A percentile compares a stretch with the other conserved stretches of the same genome.
Evolutionary conservation across 2,113 vertebrate genomes (phyloP).

Genomic region (Chauna torquata): DNA sequence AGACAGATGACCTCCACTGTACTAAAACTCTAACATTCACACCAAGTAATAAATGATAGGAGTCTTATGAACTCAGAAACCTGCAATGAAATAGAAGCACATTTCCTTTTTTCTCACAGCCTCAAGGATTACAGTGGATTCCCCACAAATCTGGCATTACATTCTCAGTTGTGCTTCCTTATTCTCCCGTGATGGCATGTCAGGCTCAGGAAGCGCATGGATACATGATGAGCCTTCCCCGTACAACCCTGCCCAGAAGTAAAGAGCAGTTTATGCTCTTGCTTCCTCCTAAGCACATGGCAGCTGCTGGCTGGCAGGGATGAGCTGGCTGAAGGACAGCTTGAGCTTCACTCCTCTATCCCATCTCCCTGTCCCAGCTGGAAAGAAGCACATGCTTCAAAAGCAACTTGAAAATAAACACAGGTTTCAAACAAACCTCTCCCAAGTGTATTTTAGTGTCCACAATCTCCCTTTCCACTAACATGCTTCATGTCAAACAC

Average conservation of each 20-base stretch:
- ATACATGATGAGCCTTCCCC: neutral
- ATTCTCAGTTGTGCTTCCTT: neutral
- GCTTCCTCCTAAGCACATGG: rapidly evolving
- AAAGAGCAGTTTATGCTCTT: neutral
- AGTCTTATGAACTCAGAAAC: neutral
- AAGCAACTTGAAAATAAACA: neutral
- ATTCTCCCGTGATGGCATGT: rapidly evolving
- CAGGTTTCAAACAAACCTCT: neutral
- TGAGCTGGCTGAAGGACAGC: neutral
- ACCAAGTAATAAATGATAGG: neutral
- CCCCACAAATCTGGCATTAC: neutral
- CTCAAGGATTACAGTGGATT: neutral
- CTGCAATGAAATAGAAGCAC: neutral
- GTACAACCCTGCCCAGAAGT: neutral
- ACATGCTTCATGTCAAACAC: neutral
- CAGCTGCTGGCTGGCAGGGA: neutral
- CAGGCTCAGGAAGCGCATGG: neutral
- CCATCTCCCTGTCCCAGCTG: neutral
- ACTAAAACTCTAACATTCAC: neutral
- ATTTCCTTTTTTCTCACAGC: neutral
- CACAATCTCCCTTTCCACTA: neutral
- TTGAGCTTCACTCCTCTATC: neutral
- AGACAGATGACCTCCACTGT: neutral
- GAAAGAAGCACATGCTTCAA: neutral
- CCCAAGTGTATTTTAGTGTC: neutral